phyloP scores from a whole-genome alignment of 1,140 invertebrate species.

The Elymnias hypermnestra region DNA sequence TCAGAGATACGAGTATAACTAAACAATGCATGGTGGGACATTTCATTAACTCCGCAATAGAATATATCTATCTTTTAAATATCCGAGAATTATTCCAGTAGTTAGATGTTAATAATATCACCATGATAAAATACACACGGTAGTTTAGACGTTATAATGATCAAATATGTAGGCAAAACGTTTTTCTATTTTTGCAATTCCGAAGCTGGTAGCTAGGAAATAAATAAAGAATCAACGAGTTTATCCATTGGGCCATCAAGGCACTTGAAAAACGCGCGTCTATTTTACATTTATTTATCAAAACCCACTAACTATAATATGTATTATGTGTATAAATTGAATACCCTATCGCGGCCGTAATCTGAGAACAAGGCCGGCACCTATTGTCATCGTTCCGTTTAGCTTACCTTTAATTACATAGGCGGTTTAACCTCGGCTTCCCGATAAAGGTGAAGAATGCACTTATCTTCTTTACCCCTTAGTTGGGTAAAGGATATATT shows the following conservation, averaged over 20 bases:
- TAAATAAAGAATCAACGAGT: no score
- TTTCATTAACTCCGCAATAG: no score
- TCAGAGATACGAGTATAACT: no score
- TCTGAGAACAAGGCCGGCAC: slow-evolving; percentile 40
- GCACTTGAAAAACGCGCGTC: no score
- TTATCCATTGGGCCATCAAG: no score
- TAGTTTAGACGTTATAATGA: no score
- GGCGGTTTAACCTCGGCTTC: slow-evolving; percentile 35
- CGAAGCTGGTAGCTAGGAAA: no score
- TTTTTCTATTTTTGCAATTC: not conserved
- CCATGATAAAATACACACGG: no score
- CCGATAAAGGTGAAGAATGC: slow-evolving; percentile 49
- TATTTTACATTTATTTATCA: slow-evolving; percentile 17
- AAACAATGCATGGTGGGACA: no score
- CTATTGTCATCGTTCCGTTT: slow-evolving; percentile 54
- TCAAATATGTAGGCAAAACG: not conserved
- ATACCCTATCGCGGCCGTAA: slow-evolving; percentile 31
- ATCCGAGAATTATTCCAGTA: no score
- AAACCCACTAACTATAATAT: slow-evolving; percentile 12
- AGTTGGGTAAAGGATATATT: slow-evolving; percentile 54
- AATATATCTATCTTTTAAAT: no score
- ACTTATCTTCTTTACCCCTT: slow-evolving; percentile 44
- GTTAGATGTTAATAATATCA: no score
- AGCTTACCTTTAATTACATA: slow-evolving; percentile 47
- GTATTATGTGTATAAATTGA: slow-evolving; percentile 24